Base-by-base conservation (phyloP, 2,113 vertebrate genomes). In the Apus apus region DNA sequence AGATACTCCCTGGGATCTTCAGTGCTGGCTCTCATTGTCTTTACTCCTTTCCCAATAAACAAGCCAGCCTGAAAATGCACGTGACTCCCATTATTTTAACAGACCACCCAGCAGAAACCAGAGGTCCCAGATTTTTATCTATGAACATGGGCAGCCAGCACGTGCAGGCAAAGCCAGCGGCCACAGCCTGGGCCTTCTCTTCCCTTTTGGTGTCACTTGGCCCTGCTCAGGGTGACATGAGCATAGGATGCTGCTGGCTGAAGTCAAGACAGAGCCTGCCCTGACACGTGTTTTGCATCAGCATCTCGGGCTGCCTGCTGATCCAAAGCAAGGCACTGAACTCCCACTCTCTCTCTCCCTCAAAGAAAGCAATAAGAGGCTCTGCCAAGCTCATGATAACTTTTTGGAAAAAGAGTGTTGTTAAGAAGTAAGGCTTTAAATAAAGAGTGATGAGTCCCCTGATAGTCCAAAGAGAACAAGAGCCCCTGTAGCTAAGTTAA, bases 1-100 rank as follows among this genome's bases (percentile, higher is more conserved):
- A 96, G 95, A 93, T 96, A 50, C 72, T 98, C 97, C 65, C 97
- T 90, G 72, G 97, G 98, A 94, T 97, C 96, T 50, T 96, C 95
- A 76, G 97, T 87, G 0, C 36, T 89, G 80, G 95, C 96, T 91
- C 94, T 93, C 20, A 38, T 92, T 40, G 93, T 78, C 88, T 97
- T 96, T 36, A 68, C 93, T 92, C 93, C 95, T 92, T 97, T 97
- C 72, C 96, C 87, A 66, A 97, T 74, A 87, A 97, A 98, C 58
- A 97, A 96, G 83, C 94, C 97, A 70, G 96, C 95, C 97, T 93
- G 85, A 73, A 88, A 95, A 96, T 2, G 38, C 51, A n/a, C 18
- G 1, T 2, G 2, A 53, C 66, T 73, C 85, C 92, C 40, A 65
- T 95, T 94, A 77, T 46, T 68, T 87, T 64, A 40, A 2, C 38